Conservation (phyloP, 2,113 vertebrate genomes). For the Lagopus muta region DNA sequence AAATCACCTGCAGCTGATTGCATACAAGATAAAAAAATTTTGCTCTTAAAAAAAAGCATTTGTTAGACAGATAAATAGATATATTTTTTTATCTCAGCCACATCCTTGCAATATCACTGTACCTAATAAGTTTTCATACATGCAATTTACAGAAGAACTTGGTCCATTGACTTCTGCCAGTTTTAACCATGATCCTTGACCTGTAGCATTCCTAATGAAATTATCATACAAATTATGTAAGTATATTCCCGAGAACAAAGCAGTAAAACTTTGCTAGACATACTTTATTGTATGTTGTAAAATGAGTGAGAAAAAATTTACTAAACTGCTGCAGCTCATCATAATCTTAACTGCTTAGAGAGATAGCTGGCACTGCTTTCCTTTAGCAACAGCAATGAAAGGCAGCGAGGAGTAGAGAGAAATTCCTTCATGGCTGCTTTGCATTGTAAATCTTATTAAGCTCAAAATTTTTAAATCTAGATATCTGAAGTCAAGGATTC, state of each 20-base stretch:
- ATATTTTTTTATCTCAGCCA: not conserved
- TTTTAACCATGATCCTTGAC: slow-evolving; percentile 62
- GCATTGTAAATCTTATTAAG: not conserved
- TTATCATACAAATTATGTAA: slow-evolving; percentile 8
- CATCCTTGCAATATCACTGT: not conserved
- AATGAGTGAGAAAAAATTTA: slow-evolving; percentile 40
- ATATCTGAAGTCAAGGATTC: not conserved
- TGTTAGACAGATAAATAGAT: not conserved
- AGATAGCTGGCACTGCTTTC: not conserved
- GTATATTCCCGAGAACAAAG: slow-evolving; percentile 30
- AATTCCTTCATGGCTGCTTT: not conserved
- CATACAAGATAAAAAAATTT: not conserved
- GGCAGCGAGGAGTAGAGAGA: not conserved
- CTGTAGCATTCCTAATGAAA: slow-evolving; percentile 58
- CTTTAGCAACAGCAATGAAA: not conserved
- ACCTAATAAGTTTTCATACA: not conserved
- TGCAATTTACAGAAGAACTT: not conserved
- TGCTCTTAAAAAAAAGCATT: not conserved
- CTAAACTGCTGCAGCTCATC: not conserved
- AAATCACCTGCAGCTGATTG: not conserved
- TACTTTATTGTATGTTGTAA: slow-evolving; percentile 62
- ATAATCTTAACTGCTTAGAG: not conserved
- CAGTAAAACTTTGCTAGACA: slow-evolving; percentile 22
- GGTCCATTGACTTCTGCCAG: not conserved
- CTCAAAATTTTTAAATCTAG: not conserved